Percentiles rank a stretch among this genome's conserved stretches.
phyloP scores from a whole-genome alignment of 1,140 invertebrate genomes.

The Cotesia chilonis region DNA sequence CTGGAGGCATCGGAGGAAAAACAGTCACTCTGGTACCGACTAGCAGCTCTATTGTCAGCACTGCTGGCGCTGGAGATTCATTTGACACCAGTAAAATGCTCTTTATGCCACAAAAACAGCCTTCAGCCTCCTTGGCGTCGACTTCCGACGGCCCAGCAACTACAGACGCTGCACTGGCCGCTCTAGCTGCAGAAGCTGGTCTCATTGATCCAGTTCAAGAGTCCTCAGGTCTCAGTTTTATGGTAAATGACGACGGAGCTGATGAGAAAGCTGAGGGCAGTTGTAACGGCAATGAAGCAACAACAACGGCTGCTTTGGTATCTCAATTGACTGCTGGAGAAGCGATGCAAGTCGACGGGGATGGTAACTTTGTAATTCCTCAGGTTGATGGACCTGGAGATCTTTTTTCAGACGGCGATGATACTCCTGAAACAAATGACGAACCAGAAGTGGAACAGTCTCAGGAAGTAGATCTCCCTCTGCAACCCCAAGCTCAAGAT shows the following conservation, averaged over 20 bases:
- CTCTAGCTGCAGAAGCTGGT: slow-evolving; percentile 73
- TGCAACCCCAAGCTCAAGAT: slow-evolving; percentile 27
- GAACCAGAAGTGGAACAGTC: slow-evolving; percentile 41
- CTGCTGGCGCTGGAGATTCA: slow-evolving; percentile 50
- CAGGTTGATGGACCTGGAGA: slow-evolving; percentile 61
- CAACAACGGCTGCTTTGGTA: slow-evolving; percentile 49
- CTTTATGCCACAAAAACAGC: slow-evolving; percentile 67
- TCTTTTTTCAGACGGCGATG: slow-evolving; percentile 52
- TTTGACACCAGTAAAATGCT: slow-evolving; percentile 66
- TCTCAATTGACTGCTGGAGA: slow-evolving; percentile 54
- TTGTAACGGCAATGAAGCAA: slow-evolving; percentile 60
- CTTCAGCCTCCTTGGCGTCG: slow-evolving; percentile 67
- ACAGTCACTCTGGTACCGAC: slow-evolving; percentile 67
- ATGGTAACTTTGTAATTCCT: slow-evolving; percentile 62
- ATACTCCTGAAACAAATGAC: slow-evolving; percentile 44
- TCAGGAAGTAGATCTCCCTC: slow-evolving; percentile 21
- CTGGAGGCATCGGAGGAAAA: slow-evolving; percentile 66
- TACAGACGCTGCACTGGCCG: slow-evolving; percentile 73
- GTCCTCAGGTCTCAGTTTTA: slow-evolving; percentile 59
- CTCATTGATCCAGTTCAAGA: slow-evolving; percentile 70
- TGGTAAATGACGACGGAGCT: slow-evolving; percentile 57
- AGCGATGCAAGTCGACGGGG: slow-evolving; percentile 61
- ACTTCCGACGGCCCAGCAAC: slow-evolving; percentile 71
- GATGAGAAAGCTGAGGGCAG: slow-evolving; percentile 58
- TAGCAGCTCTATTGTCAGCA: slow-evolving; percentile 59